These are phyloP conservation scores for Acanthopagrus latus DNA, from an alignment of 2,797 vertebrate species.

Conservation along the genomic window DNA sequence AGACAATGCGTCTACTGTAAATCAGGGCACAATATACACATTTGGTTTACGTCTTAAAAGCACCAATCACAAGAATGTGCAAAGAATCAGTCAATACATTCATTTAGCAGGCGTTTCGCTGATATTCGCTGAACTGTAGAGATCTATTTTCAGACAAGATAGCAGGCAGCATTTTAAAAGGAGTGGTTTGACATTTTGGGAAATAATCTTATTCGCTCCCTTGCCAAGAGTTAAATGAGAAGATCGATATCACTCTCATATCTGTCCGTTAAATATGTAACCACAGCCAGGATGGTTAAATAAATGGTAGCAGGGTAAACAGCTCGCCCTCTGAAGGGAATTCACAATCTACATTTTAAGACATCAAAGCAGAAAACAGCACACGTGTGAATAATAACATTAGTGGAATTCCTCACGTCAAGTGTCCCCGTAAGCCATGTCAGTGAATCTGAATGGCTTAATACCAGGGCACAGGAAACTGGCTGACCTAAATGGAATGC, in stretches of 20 bases:
- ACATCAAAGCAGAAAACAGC: not conserved
- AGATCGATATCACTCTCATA: not conserved
- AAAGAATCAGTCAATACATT: not conserved
- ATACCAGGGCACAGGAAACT: not conserved
- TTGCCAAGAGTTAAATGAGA: not conserved
- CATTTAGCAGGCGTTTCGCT: not conserved
- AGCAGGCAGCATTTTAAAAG: not conserved
- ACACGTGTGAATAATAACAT: not conserved
- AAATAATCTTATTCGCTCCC: not conserved
- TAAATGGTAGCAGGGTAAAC: not conserved
- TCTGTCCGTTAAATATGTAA: not conserved
- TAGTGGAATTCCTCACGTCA: slow-evolving; percentile 5
- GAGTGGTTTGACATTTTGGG: not conserved
- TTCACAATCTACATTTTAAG: not conserved
- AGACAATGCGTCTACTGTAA: slow-evolving; percentile 6
- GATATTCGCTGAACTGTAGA: not conserved
- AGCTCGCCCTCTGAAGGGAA: too few relatives aligned
- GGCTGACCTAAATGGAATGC: not conserved
- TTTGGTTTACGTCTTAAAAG: not conserved
- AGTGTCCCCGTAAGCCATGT: not conserved
- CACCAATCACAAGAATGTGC: not conserved
- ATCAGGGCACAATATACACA: not conserved
- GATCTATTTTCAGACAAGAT: not conserved
- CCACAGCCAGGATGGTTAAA: not conserved
- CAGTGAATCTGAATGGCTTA: not conserved